phyloP scores from a whole-genome alignment of 2,113 vertebrate species.

The Aptenodytes forsteri region DNA sequence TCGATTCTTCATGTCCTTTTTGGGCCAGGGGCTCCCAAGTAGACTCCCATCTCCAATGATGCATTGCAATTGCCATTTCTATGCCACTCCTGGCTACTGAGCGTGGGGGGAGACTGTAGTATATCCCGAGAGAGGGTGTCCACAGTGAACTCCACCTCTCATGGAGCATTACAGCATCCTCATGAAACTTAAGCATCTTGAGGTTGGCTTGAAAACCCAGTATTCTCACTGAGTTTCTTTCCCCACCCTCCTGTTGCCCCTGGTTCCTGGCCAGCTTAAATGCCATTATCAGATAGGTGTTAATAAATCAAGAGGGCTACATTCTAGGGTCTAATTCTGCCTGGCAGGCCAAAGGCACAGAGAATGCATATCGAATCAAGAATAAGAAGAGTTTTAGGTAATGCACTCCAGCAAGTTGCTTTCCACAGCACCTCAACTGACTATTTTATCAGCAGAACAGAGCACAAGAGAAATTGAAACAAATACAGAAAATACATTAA shows the following conservation, averaged over 20 bases:
- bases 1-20: not conserved
- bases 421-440: not conserved
- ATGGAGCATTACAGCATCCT: not conserved
- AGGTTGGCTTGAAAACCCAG: not conserved
- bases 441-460: conserved; percentile 35
- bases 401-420: not conserved
- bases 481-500: conserved; percentile 70
- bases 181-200: not conserved
- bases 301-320: not conserved
- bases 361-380: not conserved
- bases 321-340: not conserved
- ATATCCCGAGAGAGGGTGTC: not conserved
- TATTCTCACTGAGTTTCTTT: not conserved
- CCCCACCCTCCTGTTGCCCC: not conserved
- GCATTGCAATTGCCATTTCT: not conserved
- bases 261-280: not conserved
- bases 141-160: not conserved
- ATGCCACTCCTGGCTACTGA: not conserved
- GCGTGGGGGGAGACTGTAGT: not conserved
- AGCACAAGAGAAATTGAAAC: conserved; percentile 60
- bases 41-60: not conserved
- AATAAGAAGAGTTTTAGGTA: not conserved
- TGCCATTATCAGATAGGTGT: not conserved
- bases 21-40: not conserved
- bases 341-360: not conserved